These are phyloP conservation scores for Chelonus insularis DNA, from an alignment of 1,140 invertebrate genomes.

Conservation along the genomic window DNA sequence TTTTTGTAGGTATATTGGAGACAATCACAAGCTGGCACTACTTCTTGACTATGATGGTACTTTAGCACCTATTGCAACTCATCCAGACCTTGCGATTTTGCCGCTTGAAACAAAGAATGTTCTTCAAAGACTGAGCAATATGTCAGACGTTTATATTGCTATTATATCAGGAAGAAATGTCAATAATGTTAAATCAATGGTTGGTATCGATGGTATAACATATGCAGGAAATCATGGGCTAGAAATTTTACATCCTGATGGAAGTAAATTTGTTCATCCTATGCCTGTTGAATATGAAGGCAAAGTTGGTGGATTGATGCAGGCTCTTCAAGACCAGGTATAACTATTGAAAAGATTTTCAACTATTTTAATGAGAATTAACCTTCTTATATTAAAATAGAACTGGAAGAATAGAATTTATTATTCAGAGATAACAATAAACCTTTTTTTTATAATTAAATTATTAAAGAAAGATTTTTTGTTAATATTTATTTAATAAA, in stretches of 20 bases:
- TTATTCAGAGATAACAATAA: too few species aligned
- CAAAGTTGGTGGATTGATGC: conserved; percentile 77
- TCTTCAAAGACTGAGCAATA: conserved; percentile 80
- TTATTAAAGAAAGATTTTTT: too few species aligned
- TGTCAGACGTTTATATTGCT: conserved; percentile 85
- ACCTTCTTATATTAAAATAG: too few species aligned
- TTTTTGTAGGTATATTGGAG: conserved; percentile 80
- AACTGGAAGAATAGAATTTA: too few species aligned
- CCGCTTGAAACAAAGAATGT: conserved; percentile 84
- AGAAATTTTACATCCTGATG: conserved; percentile 87
- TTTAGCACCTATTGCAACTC: conserved; percentile 82
- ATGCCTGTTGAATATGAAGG: conserved; percentile 84
- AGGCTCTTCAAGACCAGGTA: conserved; percentile 80
- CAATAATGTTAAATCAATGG: conserved; percentile 87
- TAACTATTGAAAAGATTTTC: too few species aligned
- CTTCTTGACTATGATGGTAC: conserved; percentile 90
- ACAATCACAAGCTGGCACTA: conserved; percentile 81
- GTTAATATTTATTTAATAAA: too few species aligned
- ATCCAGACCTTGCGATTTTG: conserved; percentile 83
- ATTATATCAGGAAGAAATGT: conserved; percentile 86
- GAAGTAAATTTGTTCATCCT: conserved; percentile 87
- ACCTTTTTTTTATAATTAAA: too few species aligned
- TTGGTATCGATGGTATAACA: conserved; percentile 86
- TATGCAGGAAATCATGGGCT: conserved; percentile 90
- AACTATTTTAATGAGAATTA: too few species aligned